Base-by-base conservation (phyloP, 2,888 invertebrate species). In the Nemotelus nigrinus region DNA sequence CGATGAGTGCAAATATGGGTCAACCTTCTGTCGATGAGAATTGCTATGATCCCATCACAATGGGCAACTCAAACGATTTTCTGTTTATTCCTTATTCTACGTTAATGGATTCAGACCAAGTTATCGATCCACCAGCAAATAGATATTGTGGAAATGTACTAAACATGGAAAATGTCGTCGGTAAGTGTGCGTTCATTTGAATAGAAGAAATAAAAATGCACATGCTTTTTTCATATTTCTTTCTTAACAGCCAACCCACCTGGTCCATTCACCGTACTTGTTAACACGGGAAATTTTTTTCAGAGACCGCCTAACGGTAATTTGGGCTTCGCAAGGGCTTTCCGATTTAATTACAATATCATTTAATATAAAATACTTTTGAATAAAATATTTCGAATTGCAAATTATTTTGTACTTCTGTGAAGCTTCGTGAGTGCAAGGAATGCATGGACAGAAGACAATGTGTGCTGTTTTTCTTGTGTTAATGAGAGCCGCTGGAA, bases 31-130 rank as follows among this genome's bases (percentile, higher is more conserved):
- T 41, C 10, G 91, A 91, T 81, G 88, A 87, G 0, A 89, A 89
- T 80, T 91, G 91, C 70, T 89, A 89, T 80, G 81, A 88, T 5
- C 88, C 89, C 79, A 89, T 90, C 0, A 86, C 88, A 44, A 89
- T 89, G 0, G 84, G 85, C 1, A 89, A 88, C 0, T 71, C 87
- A 0, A 89, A 89, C 78, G 91, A 91, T 83, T 91, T 89, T 82
- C 81, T 91, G 0, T 85, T 89, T 83, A 89, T 91, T 10, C 89
- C 90, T 0, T 89, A 90, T 44, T 88, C 89, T 0, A 70, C 55
- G 10, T 55, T 70, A 41, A 43, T 63, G 3, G 43, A 43, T 25
- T 2, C 41, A 39, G 2, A 53, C 3, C 6, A 6, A 39, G 86
- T 87, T 79, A 87, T 88, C 0, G 87, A 87, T 48, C 87, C 88